Percentiles rank a stretch among this genome's conserved stretches.
These are phyloP conservation scores for Phlogophora meticulosa DNA, from an alignment of 2,888 invertebrate genomes.

Conservation along the genomic window DNA sequence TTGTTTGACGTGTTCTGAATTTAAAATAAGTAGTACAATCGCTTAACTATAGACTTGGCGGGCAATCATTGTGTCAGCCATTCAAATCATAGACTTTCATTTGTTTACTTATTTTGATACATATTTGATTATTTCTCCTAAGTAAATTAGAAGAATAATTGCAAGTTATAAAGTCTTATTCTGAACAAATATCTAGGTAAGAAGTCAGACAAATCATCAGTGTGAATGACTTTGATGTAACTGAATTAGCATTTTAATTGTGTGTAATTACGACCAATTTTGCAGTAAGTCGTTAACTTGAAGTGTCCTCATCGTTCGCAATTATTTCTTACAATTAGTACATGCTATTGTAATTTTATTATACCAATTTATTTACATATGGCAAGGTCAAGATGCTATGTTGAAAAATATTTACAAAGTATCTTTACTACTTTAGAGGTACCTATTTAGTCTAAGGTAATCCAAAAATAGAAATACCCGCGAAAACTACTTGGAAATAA, in stretches of 20 bases:
- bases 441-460: neutral
- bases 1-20: slow-evolving; percentile 1
- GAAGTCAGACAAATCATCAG: slow-evolving; percentile 5
- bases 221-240: slow-evolving; percentile 44
- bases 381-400: slow-evolving; percentile 17
- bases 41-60: neutral
- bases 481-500: too few relatives aligned
- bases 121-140: slow-evolving; percentile 10
- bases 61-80: neutral
- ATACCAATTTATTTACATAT: slow-evolving; percentile 26
- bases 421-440: too few relatives aligned
- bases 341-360: slow-evolving; percentile 35
- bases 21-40: slow-evolving; percentile 12
- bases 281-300: slow-evolving; percentile 40
- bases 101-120: neutral
- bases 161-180: slow-evolving; percentile 12
- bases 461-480: too few relatives aligned
- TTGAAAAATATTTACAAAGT: neutral
- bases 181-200: slow-evolving; percentile 23
- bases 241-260: slow-evolving; percentile 51
- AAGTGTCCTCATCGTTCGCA: slow-evolving; percentile 52
- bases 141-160: slow-evolving; percentile 21
- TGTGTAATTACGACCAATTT: slow-evolving; percentile 47
- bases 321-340: slow-evolving; percentile 49
- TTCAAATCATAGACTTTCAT: neutral